Base-by-base conservation (phyloP, 2,113 vertebrate genomes). In the Sorex araneus region DNA sequence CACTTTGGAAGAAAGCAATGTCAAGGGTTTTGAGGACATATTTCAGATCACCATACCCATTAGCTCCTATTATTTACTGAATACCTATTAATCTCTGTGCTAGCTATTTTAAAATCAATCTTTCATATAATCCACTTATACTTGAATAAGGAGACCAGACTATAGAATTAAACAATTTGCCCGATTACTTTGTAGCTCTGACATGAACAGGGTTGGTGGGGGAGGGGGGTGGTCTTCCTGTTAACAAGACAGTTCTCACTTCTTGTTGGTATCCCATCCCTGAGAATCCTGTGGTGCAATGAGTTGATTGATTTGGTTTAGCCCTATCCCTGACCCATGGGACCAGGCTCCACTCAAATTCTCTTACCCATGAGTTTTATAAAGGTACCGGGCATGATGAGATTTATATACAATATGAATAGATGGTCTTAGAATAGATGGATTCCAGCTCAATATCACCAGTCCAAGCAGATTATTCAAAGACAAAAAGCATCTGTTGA, bases 51-150 rank as follows among this genome's bases (percentile, higher is more conserved):
- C 50, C 0, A 0, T 84, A 74, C 63, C 28, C 15, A 40, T 89
- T 79, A 82, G 40, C 43, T 19, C 30, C 16, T 69, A 1, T 89
- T n/a, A 57, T 77, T 86, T 74, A 43, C n/a, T 83, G 57, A 78
- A 43, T 67, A 45, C 6, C 0, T 16, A 28, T 23, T 70, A 78
- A 84, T 43, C 6, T 30, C 6, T 36, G 66, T 54, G 66, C 66
- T 47, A 79, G 88, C 23, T 47, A 10, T 66, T 80, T 95, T 94
- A 79, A 84, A 96, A 83, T 96, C 40, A 67, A 92, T 91, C 45
- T 77, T 64, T 97, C 84, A 82, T 86, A 73, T 89, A 91, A 64
- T 80, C 36, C 76, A 81, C 19, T 75, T n/a, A n/a, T 54, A 32
- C 86, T 82, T 69, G 57, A 81, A n/a, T 8, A 40, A 78, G 66